Conservation (phyloP, 2,113 vertebrate genomes). For the Pollachius pollachius region DNA sequence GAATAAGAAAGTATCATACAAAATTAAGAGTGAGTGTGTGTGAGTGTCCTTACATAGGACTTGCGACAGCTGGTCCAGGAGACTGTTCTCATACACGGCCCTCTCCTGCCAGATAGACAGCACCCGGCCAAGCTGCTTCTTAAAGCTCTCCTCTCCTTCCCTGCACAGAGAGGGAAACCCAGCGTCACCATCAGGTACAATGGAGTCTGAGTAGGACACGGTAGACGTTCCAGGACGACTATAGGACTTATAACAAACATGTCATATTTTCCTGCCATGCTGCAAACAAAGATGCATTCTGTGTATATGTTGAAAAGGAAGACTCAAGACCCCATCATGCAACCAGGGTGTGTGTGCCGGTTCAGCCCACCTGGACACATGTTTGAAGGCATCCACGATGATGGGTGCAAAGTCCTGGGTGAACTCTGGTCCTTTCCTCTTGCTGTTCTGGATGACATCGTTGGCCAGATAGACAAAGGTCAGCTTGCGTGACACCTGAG, state of each 20-base stretch:
- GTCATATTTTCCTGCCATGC: too few relatives aligned
- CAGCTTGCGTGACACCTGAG: slow-evolving; percentile 93
- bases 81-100: slow-evolving; percentile 92
- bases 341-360: neutral
- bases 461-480: slow-evolving; percentile 98
- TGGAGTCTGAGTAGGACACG: neutral
- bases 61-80: slow-evolving; percentile 91
- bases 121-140: slow-evolving; percentile 92
- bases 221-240: neutral
- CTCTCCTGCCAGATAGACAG: slow-evolving; percentile 98
- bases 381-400: slow-evolving; percentile 96
- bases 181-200: slow-evolving; percentile 1
- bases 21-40: neutral
- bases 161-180: slow-evolving; percentile 60
- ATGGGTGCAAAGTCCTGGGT: slow-evolving; percentile 96
- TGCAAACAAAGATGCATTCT: too few relatives aligned
- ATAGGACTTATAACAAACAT: neutral
- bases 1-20: neutral
- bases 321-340: too few relatives aligned
- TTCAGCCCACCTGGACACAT: slow-evolving; percentile 87
- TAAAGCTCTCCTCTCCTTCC: slow-evolving; percentile 92
- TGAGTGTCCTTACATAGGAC: slow-evolving; percentile 83
- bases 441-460: slow-evolving; percentile 99
- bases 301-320: too few relatives aligned
- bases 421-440: slow-evolving; percentile 97